Conservation (phyloP, 2,113 vertebrate genomes). For the Dolichotis patagonum region DNA sequence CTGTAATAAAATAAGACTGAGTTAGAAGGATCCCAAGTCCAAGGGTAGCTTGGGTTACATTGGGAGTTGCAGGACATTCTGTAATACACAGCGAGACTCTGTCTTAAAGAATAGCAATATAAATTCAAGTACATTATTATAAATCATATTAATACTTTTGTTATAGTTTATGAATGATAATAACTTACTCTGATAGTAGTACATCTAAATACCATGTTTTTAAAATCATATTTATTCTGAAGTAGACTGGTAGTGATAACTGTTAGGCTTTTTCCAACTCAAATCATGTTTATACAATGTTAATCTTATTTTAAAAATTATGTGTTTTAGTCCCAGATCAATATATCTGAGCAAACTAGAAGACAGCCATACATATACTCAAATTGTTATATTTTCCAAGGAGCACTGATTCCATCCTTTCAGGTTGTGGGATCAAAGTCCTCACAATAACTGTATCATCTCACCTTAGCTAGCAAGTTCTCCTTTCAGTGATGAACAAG, state of each 20-base stretch:
- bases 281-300: background rate
- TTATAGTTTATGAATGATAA: background rate
- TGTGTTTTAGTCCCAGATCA: background rate
- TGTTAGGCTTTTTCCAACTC: constrained; percentile 10
- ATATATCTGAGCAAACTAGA: constrained; percentile 12
- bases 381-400: background rate
- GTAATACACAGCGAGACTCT: too few species aligned
- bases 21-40: background rate
- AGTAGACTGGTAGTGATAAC: background rate
- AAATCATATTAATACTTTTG: background rate
- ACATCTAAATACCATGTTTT: background rate
- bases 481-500: background rate
- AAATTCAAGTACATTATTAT: background rate
- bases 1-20: constrained; percentile 13
- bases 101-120: background rate
- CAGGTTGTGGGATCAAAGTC: background rate
- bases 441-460: background rate
- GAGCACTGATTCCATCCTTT: background rate
- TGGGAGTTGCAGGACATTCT: background rate
- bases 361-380: background rate
- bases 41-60: background rate
- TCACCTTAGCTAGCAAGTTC: background rate
- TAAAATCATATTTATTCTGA: constrained; percentile 37
- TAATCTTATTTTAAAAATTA: constrained; percentile 42
- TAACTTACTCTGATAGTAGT: background rate